Evolutionary conservation across 2,797 vertebrate species (phyloP), one percentile per base, ranked within the genome.

Genomic region (Euphonia xanthogaster): DNA sequence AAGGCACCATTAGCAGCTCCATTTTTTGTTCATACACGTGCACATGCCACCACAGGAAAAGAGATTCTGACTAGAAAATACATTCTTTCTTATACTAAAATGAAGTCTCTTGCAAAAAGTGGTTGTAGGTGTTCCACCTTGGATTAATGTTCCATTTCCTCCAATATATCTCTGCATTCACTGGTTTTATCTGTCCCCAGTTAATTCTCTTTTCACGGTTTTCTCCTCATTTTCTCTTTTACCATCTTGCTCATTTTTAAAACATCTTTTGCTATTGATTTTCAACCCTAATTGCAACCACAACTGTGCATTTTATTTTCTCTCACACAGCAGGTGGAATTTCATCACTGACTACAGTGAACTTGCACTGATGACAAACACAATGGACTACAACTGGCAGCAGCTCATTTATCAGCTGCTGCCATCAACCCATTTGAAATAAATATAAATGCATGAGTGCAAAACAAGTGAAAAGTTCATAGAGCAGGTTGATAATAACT

Each of bases 301-400:
- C 91, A 96, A 94, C 85, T 88, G 73, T 88, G 92, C 89, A 86
- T 94, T 94, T 95, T 95, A 91, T 94, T 96, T 96, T 94, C 86
- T 90, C 54, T 81, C 76, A 73, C 89, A 70, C 88, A 94, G 94
- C 89, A 91, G 93, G 93, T 78, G 63, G 94, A 90, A 93, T 97
- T 97, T 95, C 93, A 94, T 90, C 87, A 88, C 70, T 42, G 48
- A 90, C 85, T 94, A 78, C 60, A 84, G 66, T 23, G 73, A 90
- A 81, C 85, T 78, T 94, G 31, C 70, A 76, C 94, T 90, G 87
- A 93, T 94, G 79, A 88, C 79, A 97, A 84, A 86, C 82, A 96
- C 61, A 91, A 60, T 61, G 87, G 91, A 68, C 82, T 68, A 80
- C 94, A 91, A 65, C 65, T 88, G 82, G 91, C 78, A 94, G 88